Evolutionary conservation across 2,888 invertebrate species (phyloP), one percentile per base, ranked within the genome.

Genomic region (Sycophila texana): DNA sequence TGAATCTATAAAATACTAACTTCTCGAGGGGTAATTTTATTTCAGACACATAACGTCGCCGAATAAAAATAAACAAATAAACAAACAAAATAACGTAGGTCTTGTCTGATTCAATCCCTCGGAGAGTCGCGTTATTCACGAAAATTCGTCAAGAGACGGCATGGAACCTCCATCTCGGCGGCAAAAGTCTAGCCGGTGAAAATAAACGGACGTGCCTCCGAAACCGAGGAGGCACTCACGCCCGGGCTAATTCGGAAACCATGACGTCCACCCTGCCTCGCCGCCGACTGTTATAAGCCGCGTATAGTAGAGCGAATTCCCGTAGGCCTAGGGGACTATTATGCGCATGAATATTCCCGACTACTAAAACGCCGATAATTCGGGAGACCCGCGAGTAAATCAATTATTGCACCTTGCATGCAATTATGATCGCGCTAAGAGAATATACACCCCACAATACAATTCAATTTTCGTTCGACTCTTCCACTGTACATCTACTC

Each of bases 331-430:
- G 16, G 26, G 4, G n/a, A 16, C 61, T 16, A 63, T 63, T 63
- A 63, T 47, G 10, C 7, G 18, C 47, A 63, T 63, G 63, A 63
- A 47, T 63, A 63, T 63, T 63, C 63, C 47, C 18, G 13, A 18
- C 18, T 47, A 10, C 39, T 63, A 63, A 63, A 63, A 18, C 47
- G 39, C 47, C 63, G 63, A 63, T 63, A 63, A 63, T 63, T 63
- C 39, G 63, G 18, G 47, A 47, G 7, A 61, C 47, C 39, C 18
- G 39, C 14, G 30, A 61, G 12, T 3, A 10, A 60, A 61, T 30
- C 61, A 61, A 61, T 61, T 39, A n/a, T 30, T 63, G n/a, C 14
- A 12, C 12, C 4, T 18, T 47, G 12, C 39, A 39, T 12, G 47
- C 47, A 10, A 63, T 60, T 63, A 63, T 4, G n/a, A 12, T 5